phyloP scores from a whole-genome alignment of 2,888 invertebrate genomes.

The Lepidocyrtinus sp. region DNA sequence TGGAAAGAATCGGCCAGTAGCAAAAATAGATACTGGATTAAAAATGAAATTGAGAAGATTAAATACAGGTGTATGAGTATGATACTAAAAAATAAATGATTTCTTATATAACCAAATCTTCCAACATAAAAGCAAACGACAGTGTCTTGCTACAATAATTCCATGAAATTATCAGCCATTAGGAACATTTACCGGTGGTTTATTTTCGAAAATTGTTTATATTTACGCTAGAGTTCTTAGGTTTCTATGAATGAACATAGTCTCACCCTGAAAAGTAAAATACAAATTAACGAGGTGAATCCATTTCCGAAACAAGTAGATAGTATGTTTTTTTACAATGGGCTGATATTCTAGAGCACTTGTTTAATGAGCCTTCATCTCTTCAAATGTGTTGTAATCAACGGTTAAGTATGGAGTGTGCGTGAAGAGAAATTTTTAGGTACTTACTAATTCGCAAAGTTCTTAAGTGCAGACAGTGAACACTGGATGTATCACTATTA shows the following conservation, averaged over 20 bases:
- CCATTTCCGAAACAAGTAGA: background rate
- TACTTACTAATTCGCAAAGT: background rate
- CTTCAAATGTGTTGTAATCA: background rate
- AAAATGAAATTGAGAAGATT: background rate
- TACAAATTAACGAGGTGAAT: background rate
- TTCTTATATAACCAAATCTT: background rate
- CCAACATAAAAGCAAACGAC: background rate
- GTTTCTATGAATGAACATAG: background rate
- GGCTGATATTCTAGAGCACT: background rate
- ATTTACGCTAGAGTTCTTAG: background rate
- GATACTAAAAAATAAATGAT: background rate
- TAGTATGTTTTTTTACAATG: background rate
- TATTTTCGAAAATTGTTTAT: background rate
- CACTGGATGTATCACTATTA: background rate
- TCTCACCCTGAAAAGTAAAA: background rate
- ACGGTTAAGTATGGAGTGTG: background rate
- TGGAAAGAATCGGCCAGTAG: slow-evolving; percentile 33
- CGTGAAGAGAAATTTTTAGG: background rate
- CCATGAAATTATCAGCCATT: background rate
- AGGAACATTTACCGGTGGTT: background rate
- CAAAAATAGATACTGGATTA: background rate
- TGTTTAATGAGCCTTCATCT: background rate
- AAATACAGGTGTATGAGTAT: background rate
- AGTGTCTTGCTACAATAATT: background rate
- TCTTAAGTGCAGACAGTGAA: background rate